Conservation (phyloP, 2,113 vertebrate genomes). For the Amblyornis subalaris region DNA sequence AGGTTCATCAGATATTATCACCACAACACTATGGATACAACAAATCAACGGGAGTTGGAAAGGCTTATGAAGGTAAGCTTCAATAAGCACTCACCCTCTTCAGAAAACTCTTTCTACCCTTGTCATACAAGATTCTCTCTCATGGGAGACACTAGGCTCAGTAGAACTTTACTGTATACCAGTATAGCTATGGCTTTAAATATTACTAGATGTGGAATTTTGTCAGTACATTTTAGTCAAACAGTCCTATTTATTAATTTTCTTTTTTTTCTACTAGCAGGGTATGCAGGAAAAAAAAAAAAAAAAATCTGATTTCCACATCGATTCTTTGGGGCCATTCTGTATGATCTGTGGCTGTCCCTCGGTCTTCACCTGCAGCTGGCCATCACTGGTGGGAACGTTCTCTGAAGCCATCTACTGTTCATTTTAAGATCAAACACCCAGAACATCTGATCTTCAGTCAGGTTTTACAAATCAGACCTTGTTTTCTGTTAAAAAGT, state of each 20-base stretch:
- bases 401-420: conserved; percentile 39
- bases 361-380: not conserved
- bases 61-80: not conserved
- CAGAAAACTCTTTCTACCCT: not conserved
- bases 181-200: not conserved
- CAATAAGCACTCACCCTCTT: not conserved
- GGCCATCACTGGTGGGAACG: accelerated
- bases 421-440: conserved; percentile 1
- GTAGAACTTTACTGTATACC: not conserved
- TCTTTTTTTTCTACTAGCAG: not conserved
- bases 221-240: not conserved
- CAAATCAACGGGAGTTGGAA: not conserved
- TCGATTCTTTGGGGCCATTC: not conserved
- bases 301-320: not conserved
- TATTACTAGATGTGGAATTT: not conserved
- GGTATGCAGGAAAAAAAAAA: not conserved
- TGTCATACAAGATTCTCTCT: not conserved
- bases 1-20: not conserved
- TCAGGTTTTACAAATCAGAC: conserved; percentile 40
- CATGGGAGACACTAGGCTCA: not conserved
- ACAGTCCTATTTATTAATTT: accelerated
- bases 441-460: not conserved
- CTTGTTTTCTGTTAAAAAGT: conserved; percentile 43
- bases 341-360: not conserved
- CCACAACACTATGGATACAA: not conserved